These are phyloP conservation scores for Monoplex corrugatus DNA, from an alignment of 2,888 invertebrate species.

Conservation along the genomic window DNA sequence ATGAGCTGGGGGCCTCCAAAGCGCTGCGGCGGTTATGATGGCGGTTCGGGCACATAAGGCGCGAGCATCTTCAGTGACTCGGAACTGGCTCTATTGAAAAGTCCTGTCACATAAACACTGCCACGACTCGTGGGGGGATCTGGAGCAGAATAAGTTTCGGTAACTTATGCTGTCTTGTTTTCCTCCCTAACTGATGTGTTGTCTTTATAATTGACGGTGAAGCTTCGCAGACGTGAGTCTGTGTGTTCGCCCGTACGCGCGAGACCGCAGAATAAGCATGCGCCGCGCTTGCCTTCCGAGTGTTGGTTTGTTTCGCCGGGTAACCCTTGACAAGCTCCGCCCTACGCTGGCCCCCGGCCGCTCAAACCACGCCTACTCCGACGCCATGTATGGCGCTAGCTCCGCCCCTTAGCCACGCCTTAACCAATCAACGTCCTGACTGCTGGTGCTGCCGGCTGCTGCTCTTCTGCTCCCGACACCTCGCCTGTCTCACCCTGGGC, in stretches of 20 bases:
- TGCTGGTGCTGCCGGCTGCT: background rate
- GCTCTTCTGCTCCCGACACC: background rate
- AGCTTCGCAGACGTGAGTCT: conserved; percentile 2
- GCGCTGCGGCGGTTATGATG: background rate
- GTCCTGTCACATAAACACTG: background rate
- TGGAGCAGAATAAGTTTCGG: background rate
- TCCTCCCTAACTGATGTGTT: conserved; percentile 23
- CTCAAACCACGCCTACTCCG: background rate
- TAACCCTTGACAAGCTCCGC: background rate
- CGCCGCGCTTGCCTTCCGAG: conserved; percentile 18
- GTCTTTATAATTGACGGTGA: conserved; percentile 41
- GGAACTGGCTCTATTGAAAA: conserved; percentile 10
- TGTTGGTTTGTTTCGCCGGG: conserved; percentile 40
- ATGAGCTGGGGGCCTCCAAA: too few relatives aligned
- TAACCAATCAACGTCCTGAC: background rate
- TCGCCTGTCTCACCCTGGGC: conserved; percentile 3
- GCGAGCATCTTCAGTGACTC: background rate
- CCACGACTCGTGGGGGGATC: background rate
- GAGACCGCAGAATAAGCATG: conserved; percentile 38
- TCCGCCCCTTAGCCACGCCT: background rate
- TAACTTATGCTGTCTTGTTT: conserved; percentile 30
- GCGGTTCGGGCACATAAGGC: background rate
- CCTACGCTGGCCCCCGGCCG: too few relatives aligned
- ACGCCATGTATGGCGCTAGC: background rate
- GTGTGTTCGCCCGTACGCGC: background rate